These are phyloP conservation scores for Boloria selene DNA, from an alignment of 2,888 invertebrate genomes.

Conservation along the genomic window DNA sequence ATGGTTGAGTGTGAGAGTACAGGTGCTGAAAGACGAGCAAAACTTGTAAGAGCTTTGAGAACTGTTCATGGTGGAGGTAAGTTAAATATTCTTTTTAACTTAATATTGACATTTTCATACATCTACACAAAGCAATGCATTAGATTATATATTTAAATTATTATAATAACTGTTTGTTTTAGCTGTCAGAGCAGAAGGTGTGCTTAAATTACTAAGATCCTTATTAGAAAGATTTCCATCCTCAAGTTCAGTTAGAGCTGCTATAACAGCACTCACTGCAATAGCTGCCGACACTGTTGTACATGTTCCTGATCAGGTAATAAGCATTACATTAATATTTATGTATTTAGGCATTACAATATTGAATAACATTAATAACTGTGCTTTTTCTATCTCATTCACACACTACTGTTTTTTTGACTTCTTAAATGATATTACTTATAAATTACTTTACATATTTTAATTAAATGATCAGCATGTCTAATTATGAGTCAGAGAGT, in stretches of 20 bases:
- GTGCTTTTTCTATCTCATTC: too few relatives aligned
- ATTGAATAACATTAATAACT: too few relatives aligned
- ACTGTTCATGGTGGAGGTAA: conserved; percentile 93
- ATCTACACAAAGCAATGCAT: too few relatives aligned
- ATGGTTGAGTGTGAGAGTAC: conserved; percentile 97
- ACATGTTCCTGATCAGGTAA: conserved; percentile 94
- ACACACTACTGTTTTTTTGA: too few relatives aligned
- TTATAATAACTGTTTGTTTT: neutral
- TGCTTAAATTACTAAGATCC: conserved; percentile 70
- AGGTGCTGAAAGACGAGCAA: conserved; percentile 94
- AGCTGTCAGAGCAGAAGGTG: conserved; percentile 86
- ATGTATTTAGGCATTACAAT: too few relatives aligned
- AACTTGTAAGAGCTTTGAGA: conserved; percentile 93
- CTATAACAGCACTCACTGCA: conserved; percentile 92
- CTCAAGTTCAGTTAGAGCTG: conserved; percentile 82
- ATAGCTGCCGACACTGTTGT: conserved; percentile 94
- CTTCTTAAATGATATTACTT: too few relatives aligned
- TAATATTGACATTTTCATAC: too few relatives aligned
- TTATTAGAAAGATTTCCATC: conserved; percentile 73
- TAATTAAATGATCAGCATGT: too few relatives aligned
- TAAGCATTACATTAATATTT: too few relatives aligned
- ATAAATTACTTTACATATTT: too few relatives aligned
- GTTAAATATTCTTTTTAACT: neutral
- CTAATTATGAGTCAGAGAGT: too few relatives aligned
- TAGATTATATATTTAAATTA: neutral